Evolutionary conservation across 2,888 invertebrate genomes (phyloP).

Genomic region (Pyrochroa serraticornis): DNA sequence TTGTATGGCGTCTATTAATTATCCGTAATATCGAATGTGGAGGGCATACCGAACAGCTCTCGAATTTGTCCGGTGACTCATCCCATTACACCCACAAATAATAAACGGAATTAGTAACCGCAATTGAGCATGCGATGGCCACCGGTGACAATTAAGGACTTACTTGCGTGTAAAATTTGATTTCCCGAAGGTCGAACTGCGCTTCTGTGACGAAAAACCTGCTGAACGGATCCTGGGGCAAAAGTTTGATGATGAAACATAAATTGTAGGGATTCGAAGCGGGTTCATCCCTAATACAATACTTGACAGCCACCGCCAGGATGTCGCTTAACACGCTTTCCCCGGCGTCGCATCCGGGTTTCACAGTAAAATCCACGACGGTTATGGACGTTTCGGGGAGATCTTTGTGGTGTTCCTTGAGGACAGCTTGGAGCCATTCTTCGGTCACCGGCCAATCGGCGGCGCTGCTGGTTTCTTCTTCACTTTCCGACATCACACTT

Average conservation of each 20-base stretch:
- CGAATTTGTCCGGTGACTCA: not conserved
- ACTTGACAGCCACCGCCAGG: slow-evolving; percentile 74
- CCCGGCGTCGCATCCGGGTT: slow-evolving; percentile 67
- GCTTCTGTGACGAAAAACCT: slow-evolving; percentile 81
- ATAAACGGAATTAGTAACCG: not conserved
- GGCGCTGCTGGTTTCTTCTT: slow-evolving; percentile 59
- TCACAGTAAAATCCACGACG: slow-evolving; percentile 62
- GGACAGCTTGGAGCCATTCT: slow-evolving; percentile 64
- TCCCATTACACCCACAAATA: not conserved
- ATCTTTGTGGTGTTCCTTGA: slow-evolving; percentile 59
- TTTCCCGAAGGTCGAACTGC: slow-evolving; percentile 81
- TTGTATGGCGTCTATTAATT: too few species aligned
- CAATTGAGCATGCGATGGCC: not conserved
- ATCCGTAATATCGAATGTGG: too few species aligned
- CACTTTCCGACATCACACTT: slow-evolving; percentile 61
- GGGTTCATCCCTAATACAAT: slow-evolving; percentile 57
- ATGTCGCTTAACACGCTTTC: slow-evolving; percentile 80
- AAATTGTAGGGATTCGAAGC: slow-evolving; percentile 47
- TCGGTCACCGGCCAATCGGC: slow-evolving; percentile 63
- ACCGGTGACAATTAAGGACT: slow-evolving; percentile 38
- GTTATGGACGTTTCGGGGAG: slow-evolving; percentile 50
- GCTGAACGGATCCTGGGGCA: slow-evolving; percentile 80
- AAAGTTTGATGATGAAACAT: slow-evolving; percentile 73
- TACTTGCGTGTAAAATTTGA: slow-evolving; percentile 81
- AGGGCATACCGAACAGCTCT: too few species aligned